phyloP scores from a whole-genome alignment of 1,140 invertebrate species.

The Oscheius sp. region DNA sequence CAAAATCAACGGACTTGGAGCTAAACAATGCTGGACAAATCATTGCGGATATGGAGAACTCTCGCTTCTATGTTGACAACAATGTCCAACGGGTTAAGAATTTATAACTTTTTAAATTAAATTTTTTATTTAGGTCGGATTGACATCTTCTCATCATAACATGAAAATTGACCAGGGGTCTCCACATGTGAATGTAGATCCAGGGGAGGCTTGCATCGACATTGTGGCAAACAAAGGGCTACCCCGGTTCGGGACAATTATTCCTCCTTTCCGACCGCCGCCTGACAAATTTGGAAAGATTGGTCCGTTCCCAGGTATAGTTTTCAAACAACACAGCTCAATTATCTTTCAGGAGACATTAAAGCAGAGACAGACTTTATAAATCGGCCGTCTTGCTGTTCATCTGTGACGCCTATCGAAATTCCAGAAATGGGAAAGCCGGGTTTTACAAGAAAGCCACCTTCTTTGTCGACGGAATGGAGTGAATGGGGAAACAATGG shows the following conservation, averaged over 20 bases:
- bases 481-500: conserved; percentile 9
- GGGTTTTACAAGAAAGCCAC: no score
- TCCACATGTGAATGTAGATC: background rate
- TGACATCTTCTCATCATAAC: background rate
- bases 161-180: background rate
- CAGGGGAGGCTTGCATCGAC: background rate
- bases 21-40: background rate
- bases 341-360: background rate
- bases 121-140: background rate
- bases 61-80: background rate
- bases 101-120: background rate
- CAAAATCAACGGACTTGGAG: background rate
- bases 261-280: background rate
- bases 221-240: background rate
- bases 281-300: background rate
- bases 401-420: background rate
- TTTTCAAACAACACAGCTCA: background rate
- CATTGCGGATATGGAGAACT: background rate
- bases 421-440: background rate
- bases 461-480: no score
- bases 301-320: background rate
- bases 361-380: background rate
- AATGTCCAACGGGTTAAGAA: background rate
- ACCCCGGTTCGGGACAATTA: background rate
- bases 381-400: background rate